A percentile compares a stretch with the other conserved stretches of the same genome.
Conservation (phyloP, 2,113 vertebrate species). For the Phrynosoma platyrhinos region DNA sequence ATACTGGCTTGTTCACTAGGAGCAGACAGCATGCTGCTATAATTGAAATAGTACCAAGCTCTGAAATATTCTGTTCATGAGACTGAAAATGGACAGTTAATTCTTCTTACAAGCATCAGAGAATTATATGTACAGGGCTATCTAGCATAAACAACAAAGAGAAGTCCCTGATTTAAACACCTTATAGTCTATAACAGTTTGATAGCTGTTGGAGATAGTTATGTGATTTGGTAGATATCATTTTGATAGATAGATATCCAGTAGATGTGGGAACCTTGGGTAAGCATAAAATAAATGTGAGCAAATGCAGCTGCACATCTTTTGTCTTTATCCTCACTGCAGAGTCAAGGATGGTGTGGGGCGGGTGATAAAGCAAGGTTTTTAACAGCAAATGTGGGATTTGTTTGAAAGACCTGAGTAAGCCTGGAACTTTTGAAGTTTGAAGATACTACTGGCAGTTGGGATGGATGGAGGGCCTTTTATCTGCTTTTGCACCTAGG, state of each 20-base stretch:
- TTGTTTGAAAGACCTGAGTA: too few species aligned
- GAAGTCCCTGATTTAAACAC: not conserved
- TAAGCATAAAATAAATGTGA: too few species aligned
- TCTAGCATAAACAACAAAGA: not conserved
- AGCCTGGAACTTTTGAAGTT: too few species aligned
- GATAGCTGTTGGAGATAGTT: not conserved
- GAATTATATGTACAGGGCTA: not conserved
- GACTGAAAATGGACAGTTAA: slow-evolving; percentile 55
- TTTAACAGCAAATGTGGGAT: too few species aligned
- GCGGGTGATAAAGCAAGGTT: too few species aligned
- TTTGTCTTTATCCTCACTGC: not conserved
- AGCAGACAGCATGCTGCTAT: slow-evolving; percentile 58
- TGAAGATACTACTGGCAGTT: too few species aligned
- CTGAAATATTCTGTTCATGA: slow-evolving; percentile 56
- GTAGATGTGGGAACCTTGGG: not conserved
- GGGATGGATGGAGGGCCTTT: too few species aligned
- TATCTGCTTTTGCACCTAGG: too few species aligned
- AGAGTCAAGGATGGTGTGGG: too few species aligned
- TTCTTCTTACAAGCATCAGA: not conserved
- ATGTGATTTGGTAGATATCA: too few species aligned
- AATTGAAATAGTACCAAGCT: slow-evolving; percentile 66
- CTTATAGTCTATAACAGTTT: not conserved
- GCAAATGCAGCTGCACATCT: slow-evolving; percentile 1
- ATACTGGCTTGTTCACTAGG: slow-evolving; percentile 60
- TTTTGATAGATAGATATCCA: too few species aligned